Evolutionary conservation across 2,113 vertebrate species (phyloP).

Genomic region (Mastomys coucha): DNA sequence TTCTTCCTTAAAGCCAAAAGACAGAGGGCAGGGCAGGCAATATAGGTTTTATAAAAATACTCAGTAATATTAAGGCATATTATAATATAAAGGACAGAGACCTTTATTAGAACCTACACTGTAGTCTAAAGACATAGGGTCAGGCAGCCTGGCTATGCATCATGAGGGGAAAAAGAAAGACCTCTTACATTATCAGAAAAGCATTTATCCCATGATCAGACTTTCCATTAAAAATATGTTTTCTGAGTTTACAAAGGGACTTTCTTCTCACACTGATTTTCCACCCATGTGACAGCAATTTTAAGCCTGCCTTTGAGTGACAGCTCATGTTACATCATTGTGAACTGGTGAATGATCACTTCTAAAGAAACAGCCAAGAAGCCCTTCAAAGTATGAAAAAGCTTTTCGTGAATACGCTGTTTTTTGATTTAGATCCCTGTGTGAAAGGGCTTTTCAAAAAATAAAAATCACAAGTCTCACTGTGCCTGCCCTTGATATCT

Average conservation of each 20-base stretch:
- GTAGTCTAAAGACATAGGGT: background rate
- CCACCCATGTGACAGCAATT: constrained; percentile 72
- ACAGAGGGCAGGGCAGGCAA: background rate
- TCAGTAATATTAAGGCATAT: background rate
- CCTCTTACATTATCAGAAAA: constrained; percentile 61
- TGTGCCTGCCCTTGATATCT: constrained; percentile 34
- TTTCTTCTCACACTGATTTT: constrained; percentile 75
- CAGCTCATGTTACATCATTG: constrained; percentile 74
- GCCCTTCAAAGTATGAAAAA: constrained; percentile 78
- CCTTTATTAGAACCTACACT: too few species aligned
- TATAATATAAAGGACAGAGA: background rate
- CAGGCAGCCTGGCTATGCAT: background rate
- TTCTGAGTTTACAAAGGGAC: constrained; percentile 73
- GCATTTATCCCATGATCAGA: constrained; percentile 70
- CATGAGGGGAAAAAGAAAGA: background rate
- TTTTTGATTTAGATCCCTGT: constrained; percentile 77
- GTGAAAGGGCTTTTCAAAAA: constrained; percentile 71
- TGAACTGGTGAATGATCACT: constrained; percentile 71
- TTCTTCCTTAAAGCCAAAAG: constrained; percentile 54
- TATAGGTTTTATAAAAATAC: background rate
- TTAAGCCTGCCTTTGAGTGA: constrained; percentile 76
- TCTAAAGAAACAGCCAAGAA: constrained; percentile 76
- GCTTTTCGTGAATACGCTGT: constrained; percentile 78
- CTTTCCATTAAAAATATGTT: constrained; percentile 77
- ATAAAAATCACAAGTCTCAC: constrained; percentile 60